Base-by-base conservation (phyloP, 2,797 vertebrate genomes). In the Ispidina picta region DNA sequence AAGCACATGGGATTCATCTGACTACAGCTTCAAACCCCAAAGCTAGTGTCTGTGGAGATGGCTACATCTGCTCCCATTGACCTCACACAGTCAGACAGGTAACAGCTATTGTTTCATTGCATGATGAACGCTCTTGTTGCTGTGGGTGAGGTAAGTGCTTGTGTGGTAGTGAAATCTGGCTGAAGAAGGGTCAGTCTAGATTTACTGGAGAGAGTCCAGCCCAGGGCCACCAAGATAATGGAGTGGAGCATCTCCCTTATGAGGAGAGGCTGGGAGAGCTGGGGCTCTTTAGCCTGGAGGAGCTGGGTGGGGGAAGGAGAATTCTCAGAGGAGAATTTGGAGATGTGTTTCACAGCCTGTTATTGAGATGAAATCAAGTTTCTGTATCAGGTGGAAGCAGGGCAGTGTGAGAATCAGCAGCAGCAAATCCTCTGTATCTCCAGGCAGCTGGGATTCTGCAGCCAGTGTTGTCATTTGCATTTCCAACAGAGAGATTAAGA, bases 401-500 rank as follows among this genome's bases (percentile, higher is more conserved):
- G 6, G 29, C 37, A 59, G 11, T 26, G 10, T 76, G 35, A 85
- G 59, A 76, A 66, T 20, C 60, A 66, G 35, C 71, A 82, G 56
- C 68, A 84, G 29, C 39, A 63, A 76, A 89, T 76, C 71, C 39
- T 66, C 82, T 75, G 71, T 58, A 59, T 29, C 63, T 41, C 91
- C 59, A 74, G 52, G 44, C 44, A 75, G 15, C 29, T 51, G 46
- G 12, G 48, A 59, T 87, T 63, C 60, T 63, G 35, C 44, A 82
- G 43, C 26, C 35, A 65, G 29, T 70, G 87, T 72, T 79, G 31
- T 28, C 19, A 20, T 64, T 72, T 78, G 3, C 62, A 43, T 78
- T 89, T 94, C 82, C 39, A 89, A 66, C 71, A 72, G 43, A 54
- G 78, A 63, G 39, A 51, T 75, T 76, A 89, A 62, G 43, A 79